A percentile compares a stretch with the other conserved stretches of the same genome.
phyloP scores from a whole-genome alignment of 2,113 vertebrate genomes.

The Odontophorus gujanensis region DNA sequence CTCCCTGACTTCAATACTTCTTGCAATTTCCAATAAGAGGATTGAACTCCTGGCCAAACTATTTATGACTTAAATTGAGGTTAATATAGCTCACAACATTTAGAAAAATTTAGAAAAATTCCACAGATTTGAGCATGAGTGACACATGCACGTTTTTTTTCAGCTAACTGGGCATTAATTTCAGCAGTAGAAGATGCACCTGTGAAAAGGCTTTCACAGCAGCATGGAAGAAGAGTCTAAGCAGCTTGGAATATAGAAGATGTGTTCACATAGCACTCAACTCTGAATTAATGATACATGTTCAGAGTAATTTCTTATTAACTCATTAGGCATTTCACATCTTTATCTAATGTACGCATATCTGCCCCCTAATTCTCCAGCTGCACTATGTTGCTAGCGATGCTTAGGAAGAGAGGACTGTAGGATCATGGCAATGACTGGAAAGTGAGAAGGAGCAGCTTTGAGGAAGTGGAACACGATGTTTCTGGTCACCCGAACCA shows the following conservation, averaged over 20 bases:
- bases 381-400: rapidly evolving
- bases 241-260: background rate
- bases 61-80: background rate
- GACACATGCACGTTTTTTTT: background rate
- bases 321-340: background rate
- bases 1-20: background rate
- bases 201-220: background rate
- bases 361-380: background rate
- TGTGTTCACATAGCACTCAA: background rate
- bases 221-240: background rate
- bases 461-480: background rate
- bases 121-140: background rate
- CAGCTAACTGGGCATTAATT: background rate
- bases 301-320: background rate
- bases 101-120: background rate
- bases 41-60: background rate
- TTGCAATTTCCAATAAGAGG: background rate
- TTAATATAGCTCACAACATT: background rate
- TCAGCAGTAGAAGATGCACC: background rate
- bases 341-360: background rate
- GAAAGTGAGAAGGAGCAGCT: background rate
- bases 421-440: background rate
- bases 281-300: background rate
- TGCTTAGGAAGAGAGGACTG: background rate
- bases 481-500: background rate